Evolutionary conservation across 2,888 invertebrate genomes (phyloP), one percentile per base, ranked within the genome.

Genomic region (Amorpha juglandis): DNA sequence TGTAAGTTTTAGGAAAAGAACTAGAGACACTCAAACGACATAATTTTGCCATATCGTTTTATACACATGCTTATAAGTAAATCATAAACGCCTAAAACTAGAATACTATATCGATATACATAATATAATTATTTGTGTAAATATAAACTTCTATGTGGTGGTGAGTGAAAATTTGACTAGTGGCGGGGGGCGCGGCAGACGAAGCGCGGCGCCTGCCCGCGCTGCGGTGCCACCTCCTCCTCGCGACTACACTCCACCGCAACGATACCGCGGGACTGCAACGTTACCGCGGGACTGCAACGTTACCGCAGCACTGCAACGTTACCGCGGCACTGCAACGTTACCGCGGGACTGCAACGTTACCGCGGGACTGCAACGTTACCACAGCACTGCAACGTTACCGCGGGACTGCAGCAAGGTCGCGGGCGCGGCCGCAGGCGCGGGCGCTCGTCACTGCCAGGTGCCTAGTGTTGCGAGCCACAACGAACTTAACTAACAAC

Each of bases 71-170:
- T 89, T 87, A 91, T 77, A 81, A 78, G 78, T 89, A 92, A 92
- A 91, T 89, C 86, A 92, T 89, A 92, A 89, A 87, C 82, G 88
- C 91, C 91, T 93, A 91, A 91, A 92, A 89, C 93, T 94, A 93
- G 91, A 92, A 92, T 92, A 93, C 90, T 92, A 92, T 92, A 91
- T 92, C 86, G 89, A 91, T 93, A 93, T 58, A 58, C 19, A 58
- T 92, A 93, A 92, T 91, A 87, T 90, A 90, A 90, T 91, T 91
- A 90, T 93, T 90, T 93, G 91, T 93, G 91, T 94, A 94, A 94
- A 93, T 94, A 94, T 94, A 93, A 91, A 92, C 90, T 88, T 92
- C 93, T 94, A 94, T 93, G 90, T 93, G 88, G 89, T 87, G 83
- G 84, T 85, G 89, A 88, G 87, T 89, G 89, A 92, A 93, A 90